Percentiles rank a stretch among this genome's conserved stretches.
These are phyloP conservation scores for Trichacis sp. DNA, from an alignment of 2,888 invertebrate genomes.

Conservation along the genomic window DNA sequence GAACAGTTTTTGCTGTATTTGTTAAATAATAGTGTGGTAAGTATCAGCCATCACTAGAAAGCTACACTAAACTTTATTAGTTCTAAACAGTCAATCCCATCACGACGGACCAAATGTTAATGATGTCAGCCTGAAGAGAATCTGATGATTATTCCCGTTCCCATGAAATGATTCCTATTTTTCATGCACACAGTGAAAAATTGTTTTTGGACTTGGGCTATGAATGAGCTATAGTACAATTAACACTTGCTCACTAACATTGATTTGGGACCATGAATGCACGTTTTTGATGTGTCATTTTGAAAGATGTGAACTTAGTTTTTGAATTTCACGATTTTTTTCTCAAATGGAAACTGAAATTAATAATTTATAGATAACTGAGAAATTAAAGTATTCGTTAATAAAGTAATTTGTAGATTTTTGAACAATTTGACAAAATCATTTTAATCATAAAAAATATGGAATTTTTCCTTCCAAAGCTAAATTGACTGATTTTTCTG, in stretches of 20 bases:
- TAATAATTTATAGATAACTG: too few relatives aligned
- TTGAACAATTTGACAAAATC: too few relatives aligned
- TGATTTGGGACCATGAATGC: background rate
- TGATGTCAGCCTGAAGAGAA: background rate
- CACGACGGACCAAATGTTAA: slow-evolving; percentile 2
- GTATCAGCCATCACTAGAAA: slow-evolving; percentile 59
- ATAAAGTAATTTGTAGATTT: too few relatives aligned
- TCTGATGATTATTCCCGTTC: background rate
- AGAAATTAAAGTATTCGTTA: too few relatives aligned
- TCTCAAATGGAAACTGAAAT: too few relatives aligned
- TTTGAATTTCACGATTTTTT: too few relatives aligned
- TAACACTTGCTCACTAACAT: background rate
- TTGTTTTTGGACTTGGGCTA: background rate
- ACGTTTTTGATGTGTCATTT: too few relatives aligned
- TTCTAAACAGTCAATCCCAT: slow-evolving; percentile 21
- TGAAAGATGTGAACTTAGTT: too few relatives aligned
- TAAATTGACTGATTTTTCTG: too few relatives aligned
- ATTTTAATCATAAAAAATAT: too few relatives aligned
- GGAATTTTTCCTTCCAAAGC: too few relatives aligned
- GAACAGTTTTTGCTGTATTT: slow-evolving; percentile 32
- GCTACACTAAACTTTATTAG: slow-evolving; percentile 50
- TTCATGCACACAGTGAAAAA: background rate
- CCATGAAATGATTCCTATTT: background rate
- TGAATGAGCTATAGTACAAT: background rate
- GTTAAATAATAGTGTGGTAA: slow-evolving; percentile 53